Evolutionary conservation across 2,113 vertebrate species (phyloP).

Genomic region (Antigone vipio): DNA sequence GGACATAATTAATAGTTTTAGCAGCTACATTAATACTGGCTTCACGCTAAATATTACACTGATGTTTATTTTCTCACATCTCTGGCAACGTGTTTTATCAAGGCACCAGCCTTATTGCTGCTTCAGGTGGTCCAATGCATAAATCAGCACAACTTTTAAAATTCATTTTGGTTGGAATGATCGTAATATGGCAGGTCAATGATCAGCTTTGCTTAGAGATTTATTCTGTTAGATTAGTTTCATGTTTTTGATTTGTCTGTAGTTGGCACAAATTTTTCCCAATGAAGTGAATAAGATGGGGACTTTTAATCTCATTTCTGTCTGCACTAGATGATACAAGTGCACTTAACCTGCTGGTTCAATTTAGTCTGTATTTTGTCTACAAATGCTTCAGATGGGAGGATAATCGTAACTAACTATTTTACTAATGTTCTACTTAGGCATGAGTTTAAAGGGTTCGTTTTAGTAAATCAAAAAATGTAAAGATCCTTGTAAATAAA

Average conservation of each 20-base stretch:
- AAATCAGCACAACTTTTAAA: neutral
- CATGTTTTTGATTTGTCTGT: neutral
- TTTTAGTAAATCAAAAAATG: neutral
- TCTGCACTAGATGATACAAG: neutral
- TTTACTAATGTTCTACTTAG: neutral
- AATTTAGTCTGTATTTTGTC: neutral
- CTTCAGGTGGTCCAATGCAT: neutral
- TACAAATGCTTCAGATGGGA: neutral
- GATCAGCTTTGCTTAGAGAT: neutral
- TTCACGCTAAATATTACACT: neutral
- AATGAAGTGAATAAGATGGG: neutral
- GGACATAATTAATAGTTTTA: slow-evolving; percentile 27
- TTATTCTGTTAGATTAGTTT: neutral
- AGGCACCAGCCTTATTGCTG: neutral
- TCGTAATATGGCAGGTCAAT: neutral
- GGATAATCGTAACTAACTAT: neutral
- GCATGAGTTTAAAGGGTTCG: neutral
- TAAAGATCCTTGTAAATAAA: neutral
- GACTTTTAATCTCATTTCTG: neutral
- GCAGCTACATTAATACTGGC: neutral
- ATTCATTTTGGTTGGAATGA: neutral
- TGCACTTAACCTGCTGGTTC: neutral
- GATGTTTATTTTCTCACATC: neutral
- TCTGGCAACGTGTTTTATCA: neutral
- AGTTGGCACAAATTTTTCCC: neutral